Conservation (phyloP, 2,888 invertebrate genomes). For the Agrochola litura region DNA sequence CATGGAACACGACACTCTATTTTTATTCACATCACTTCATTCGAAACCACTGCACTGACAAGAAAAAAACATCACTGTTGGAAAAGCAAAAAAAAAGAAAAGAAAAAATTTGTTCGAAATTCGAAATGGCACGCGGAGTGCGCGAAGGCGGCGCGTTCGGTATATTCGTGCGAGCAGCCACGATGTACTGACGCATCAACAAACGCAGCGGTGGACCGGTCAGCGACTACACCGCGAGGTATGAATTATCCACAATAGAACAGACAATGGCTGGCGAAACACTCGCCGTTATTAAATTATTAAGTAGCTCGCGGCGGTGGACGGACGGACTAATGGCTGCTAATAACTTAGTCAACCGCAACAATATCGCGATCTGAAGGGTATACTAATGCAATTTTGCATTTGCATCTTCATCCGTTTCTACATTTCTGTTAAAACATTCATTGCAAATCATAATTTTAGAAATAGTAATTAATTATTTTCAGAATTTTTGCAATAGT, state of each 20-base stretch:
- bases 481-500: not conserved
- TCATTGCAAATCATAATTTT: not conserved
- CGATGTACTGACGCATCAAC: conserved; percentile 84
- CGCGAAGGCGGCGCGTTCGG: conserved; percentile 66
- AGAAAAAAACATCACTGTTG: conserved; percentile 62
- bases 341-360: conserved; percentile 59
- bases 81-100: conserved; percentile 60
- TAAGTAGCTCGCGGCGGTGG: conserved; percentile 74
- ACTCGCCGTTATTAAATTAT: conserved; percentile 83
- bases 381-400: conserved; percentile 34
- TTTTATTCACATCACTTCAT: conserved; percentile 72
- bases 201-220: conserved; percentile 76
- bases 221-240: conserved; percentile 75
- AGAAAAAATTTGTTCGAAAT: conserved; percentile 63
- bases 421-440: conserved; percentile 6
- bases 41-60: conserved; percentile 52
- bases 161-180: conserved; percentile 78
- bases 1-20: conserved; percentile 66
- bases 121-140: conserved; percentile 68
- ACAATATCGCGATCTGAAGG: conserved; percentile 48
- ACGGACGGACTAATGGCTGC: conserved; percentile 60
- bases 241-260: conserved; percentile 81
- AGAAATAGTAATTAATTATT: not conserved
- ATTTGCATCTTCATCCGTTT: conserved; percentile 28
- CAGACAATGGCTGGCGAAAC: conserved; percentile 77